Base-by-base conservation (phyloP, 2,888 invertebrate species). In the Cheilosia impressa region DNA sequence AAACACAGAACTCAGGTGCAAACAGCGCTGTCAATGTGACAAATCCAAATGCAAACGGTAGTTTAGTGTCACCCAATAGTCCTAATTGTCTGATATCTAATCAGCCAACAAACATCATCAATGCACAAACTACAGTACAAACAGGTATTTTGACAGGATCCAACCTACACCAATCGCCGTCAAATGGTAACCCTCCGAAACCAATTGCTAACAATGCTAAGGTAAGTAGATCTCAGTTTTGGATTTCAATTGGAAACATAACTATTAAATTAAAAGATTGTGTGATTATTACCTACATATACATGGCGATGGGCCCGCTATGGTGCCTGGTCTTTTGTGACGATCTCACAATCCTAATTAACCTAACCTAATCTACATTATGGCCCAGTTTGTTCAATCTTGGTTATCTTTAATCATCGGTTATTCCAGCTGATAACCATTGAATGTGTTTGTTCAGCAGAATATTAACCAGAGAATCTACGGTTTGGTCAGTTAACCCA, bases 1-100 rank as follows among this genome's bases (percentile, higher is more conserved):
- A 94, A 90, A 91, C 91, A 87, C 92, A 91, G 87, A 89, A 90
- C 88, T 41, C 88, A 88, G 89, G 90, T 90, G 89, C 89, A 88
- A 88, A 89, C 82, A 87, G 71, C 45, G 89, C 91, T 68, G 87
- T 91, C 53, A 91, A 90, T 88, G 90, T 89, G 24, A 89, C 91
- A 63, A 92, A 88, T 88, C 88, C 91, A 68, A 92, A 92, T 87
- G 75, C 90, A 55, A 76, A 83, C 19, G 65, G 57, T 47, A 62
- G 60, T 55, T 60, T 81, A 47, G 52, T 81, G 60, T 79, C 87
- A 52, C 52, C 87, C 38, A 87, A 84, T 69, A 87, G 58, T 71
- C 62, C 66, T 57, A 81, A 68, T 69, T 78, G 87, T 41, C 55
- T 87, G 66, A 75, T 84, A 79, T 68, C 83, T 45, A 79, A 69